Conservation (phyloP, 2,113 vertebrate species). For the Eonycteris spelaea region DNA sequence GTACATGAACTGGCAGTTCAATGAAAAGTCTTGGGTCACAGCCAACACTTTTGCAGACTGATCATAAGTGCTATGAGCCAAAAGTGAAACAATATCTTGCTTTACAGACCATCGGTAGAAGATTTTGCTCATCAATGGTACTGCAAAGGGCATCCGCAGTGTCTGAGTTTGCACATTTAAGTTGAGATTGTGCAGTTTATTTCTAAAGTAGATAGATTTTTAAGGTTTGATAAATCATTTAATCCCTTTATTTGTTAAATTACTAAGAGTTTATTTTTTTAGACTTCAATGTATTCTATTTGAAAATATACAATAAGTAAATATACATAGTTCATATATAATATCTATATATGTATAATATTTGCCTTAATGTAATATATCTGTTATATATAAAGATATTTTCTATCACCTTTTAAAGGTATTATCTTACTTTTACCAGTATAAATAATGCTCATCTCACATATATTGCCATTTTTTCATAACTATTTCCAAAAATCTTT, state of each 20-base stretch:
- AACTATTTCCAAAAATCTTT: not conserved
- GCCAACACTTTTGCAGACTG: slow-evolving; percentile 22
- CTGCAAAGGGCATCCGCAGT: not conserved
- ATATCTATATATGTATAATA: not conserved
- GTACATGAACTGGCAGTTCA: not conserved
- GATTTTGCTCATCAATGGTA: not conserved
- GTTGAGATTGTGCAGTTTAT: not conserved
- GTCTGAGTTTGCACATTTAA: not conserved
- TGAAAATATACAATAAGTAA: not conserved
- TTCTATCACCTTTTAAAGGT: not conserved
- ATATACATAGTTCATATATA: not conserved
- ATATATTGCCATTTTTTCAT: not conserved
- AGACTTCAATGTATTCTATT: not conserved
- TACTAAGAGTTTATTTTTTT: not conserved
- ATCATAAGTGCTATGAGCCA: not conserved
- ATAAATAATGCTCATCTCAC: not conserved
- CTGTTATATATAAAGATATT: not conserved
- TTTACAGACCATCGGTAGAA: slow-evolving; percentile 34
- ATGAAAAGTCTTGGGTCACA: slow-evolving; percentile 11
- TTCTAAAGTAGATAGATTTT: not conserved
- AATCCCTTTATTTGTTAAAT: slow-evolving; percentile 27
- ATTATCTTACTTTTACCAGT: not conserved
- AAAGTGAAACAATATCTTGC: not conserved
- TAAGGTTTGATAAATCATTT: slow-evolving; percentile 3
- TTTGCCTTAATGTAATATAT: not conserved